These are phyloP conservation scores for Cyprinella venusta DNA, from an alignment of 2,797 vertebrate genomes.

Conservation along the genomic window DNA sequence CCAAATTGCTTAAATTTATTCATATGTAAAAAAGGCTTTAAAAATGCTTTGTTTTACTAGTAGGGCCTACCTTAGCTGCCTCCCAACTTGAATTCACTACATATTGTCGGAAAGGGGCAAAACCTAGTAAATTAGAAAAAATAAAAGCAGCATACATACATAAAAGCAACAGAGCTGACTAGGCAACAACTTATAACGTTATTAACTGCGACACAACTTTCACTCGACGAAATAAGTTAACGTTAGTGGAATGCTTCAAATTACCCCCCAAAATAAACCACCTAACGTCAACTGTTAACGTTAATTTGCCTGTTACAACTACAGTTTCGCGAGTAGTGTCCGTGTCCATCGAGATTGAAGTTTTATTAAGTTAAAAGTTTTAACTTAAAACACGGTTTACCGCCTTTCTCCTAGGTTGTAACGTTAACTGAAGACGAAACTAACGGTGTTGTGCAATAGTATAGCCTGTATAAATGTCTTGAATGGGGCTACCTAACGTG, in stretches of 20 bases:
- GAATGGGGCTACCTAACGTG: neutral
- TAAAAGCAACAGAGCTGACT: neutral
- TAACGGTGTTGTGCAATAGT: neutral
- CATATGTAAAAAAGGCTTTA: neutral
- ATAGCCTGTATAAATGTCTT: neutral
- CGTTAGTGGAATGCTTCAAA: neutral
- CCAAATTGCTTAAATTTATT: neutral
- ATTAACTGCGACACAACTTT: neutral
- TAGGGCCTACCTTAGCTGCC: constrained; percentile 82
- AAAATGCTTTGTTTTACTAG: neutral
- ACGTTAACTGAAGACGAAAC: neutral
- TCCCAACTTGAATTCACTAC: constrained; percentile 87
- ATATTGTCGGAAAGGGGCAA: constrained; percentile 85
- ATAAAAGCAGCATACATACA: neutral
- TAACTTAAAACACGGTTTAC: neutral
- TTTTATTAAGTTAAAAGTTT: neutral
- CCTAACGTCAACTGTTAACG: neutral
- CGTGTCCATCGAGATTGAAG: constrained; percentile 27
- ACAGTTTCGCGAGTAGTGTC: constrained; percentile 26
- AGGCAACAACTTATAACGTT: neutral
- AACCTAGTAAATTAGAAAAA: constrained; percentile 71
- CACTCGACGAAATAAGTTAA: neutral
- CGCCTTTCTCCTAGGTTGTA: fast-evolving
- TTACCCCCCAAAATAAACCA: neutral
- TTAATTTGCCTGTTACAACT: constrained; percentile 51